Conservation (phyloP, 2,888 invertebrate species). For the Eristalinus sepulchralis region DNA sequence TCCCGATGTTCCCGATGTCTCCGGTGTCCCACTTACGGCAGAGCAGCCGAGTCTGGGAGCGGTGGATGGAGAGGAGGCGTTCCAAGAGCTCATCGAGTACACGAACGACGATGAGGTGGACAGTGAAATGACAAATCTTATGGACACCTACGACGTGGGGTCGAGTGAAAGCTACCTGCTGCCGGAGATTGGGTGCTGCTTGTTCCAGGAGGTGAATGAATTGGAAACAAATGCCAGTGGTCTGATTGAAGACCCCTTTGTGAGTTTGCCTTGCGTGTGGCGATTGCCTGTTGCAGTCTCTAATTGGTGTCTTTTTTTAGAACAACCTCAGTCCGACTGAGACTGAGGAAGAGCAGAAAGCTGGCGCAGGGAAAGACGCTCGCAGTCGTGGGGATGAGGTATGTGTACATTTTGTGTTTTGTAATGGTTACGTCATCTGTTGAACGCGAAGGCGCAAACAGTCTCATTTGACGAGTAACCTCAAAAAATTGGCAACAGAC, state of each 20-base stretch:
- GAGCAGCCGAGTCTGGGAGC: neutral
- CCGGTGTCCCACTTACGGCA: neutral
- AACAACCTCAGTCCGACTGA: neutral
- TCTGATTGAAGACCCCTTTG: constrained; percentile 7
- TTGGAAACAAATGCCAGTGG: neutral
- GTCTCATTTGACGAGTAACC: neutral
- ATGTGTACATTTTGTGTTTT: neutral
- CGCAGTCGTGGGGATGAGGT: constrained; percentile 32
- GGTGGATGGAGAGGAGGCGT: constrained; percentile 33
- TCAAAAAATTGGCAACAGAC: neutral
- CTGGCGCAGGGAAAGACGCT: neutral
- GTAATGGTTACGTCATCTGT: neutral
- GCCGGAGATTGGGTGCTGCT: constrained; percentile 31
- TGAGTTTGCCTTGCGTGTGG: constrained; percentile 3
- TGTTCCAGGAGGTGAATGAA: constrained; percentile 31
- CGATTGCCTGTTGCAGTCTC: neutral
- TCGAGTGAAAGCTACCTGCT: constrained; percentile 24
- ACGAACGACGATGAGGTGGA: constrained; percentile 31
- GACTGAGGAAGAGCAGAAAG: neutral
- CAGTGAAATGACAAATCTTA: constrained; percentile 29
- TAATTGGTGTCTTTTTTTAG: neutral
- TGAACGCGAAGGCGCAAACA: neutral
- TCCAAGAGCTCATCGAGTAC: constrained; percentile 50
- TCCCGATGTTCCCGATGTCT: constrained; percentile 1
- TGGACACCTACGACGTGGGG: constrained; percentile 1